Evolutionary conservation across 2,888 invertebrate genomes (phyloP).

Genomic region (Drosophila koepferae): DNA sequence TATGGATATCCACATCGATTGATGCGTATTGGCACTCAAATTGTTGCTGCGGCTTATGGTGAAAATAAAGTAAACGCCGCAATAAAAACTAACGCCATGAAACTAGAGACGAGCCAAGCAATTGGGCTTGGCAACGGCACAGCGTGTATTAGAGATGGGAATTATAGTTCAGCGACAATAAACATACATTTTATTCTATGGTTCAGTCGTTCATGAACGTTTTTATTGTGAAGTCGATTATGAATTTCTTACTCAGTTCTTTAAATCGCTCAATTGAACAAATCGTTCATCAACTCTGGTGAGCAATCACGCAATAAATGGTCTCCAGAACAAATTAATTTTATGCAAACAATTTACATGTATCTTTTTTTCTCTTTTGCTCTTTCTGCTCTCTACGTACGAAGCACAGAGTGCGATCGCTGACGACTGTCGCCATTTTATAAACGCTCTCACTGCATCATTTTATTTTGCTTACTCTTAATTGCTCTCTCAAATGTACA

Average conservation of each 20-base stretch:
- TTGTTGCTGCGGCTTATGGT: constrained; percentile 54
- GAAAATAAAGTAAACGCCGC: constrained; percentile 57
- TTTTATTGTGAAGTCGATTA: not conserved
- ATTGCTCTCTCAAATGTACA: not conserved
- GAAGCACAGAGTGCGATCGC: not conserved
- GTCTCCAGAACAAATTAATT: not conserved
- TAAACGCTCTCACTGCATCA: not conserved
- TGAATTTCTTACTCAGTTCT: not conserved
- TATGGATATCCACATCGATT: constrained; percentile 55
- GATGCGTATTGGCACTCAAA: constrained; percentile 44
- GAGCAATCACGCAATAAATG: not conserved
- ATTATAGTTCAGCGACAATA: not conserved
- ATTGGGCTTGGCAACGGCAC: constrained; percentile 23
- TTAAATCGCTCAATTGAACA: constrained; percentile 1
- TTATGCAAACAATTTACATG: not conserved
- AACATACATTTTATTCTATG: not conserved
- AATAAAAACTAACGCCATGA: constrained; percentile 69
- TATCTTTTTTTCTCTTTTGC: not conserved
- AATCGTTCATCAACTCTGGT: too few relatives aligned
- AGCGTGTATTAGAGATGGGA: constrained; percentile 4
- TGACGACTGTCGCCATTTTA: constrained; percentile 8
- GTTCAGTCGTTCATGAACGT: not conserved
- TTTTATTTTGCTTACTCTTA: not conserved
- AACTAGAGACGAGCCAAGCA: constrained; percentile 60
- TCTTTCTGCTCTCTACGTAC: not conserved